phyloP scores from a whole-genome alignment of 2,888 invertebrate genomes.

The Octodonta nipae region DNA sequence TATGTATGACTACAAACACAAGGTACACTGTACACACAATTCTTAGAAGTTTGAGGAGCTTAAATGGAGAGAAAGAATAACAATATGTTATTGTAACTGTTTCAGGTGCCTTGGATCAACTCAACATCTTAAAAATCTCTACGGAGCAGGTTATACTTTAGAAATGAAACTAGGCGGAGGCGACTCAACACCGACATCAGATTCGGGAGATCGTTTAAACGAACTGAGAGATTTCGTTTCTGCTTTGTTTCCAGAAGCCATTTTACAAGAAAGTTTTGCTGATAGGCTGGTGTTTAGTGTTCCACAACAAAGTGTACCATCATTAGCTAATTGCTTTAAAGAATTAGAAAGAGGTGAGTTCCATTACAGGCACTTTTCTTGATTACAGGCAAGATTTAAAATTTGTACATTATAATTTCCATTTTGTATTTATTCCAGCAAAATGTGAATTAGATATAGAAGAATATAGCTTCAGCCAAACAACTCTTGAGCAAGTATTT shows the following conservation, averaged over 20 bases:
- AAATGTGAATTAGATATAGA: constrained; percentile 63
- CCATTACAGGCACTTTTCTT: no score
- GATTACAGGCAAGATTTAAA: no score
- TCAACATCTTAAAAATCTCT: constrained; percentile 74
- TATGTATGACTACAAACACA: no score
- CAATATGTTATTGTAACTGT: not conserved
- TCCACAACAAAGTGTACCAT: constrained; percentile 62
- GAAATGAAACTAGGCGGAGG: constrained; percentile 61
- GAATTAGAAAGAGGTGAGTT: constrained; percentile 68
- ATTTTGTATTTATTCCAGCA: no score
- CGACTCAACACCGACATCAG: constrained; percentile 35
- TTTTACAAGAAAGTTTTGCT: constrained; percentile 63
- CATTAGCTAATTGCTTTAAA: constrained; percentile 64
- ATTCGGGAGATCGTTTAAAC: constrained; percentile 28
- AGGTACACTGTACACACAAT: no score
- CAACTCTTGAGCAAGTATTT: constrained; percentile 78
- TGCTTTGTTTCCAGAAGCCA: constrained; percentile 55
- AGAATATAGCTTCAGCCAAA: constrained; percentile 84
- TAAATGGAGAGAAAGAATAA: not conserved
- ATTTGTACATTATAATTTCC: no score
- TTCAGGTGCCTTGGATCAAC: constrained; percentile 69
- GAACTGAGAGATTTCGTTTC: constrained; percentile 45
- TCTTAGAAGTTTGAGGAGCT: no score
- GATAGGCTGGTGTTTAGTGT: constrained; percentile 69
- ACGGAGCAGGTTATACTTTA: constrained; percentile 72